Evolutionary conservation across 2,113 vertebrate genomes (phyloP), one percentile per base, ranked within the genome.

Genomic region (Melanocharis versteri): DNA sequence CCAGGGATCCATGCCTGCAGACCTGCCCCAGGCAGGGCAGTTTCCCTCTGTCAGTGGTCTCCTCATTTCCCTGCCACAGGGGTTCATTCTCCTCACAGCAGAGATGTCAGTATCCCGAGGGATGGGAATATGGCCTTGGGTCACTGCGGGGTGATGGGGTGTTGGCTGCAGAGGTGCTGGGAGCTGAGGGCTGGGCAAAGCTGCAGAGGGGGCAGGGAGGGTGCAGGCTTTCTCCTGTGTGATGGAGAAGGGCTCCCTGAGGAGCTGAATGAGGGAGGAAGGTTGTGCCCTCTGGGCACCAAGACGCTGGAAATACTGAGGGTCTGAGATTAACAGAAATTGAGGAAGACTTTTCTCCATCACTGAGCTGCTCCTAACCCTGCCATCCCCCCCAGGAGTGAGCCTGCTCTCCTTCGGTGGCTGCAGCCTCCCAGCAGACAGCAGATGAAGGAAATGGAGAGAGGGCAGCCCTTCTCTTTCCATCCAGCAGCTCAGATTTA

Each of bases 131-230:
- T 10, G 10, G 48, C 3, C 26, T 8, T 5, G 9, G 30, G 8
- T 13, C 31, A 3, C 8, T 5, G 8, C 8, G 7, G 15, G 2
- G 4, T 16, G 23, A 19, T 0, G 1, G 40, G 58, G 28, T 22
- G n/a, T 11, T 64, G 57, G 10, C 44, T 76, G 70, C 26, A 70
- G 51, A 42, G n/a, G 1, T 27, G 6, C 37, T 48, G 42, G 68
- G 30, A 80, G 39, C 33, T 45, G 50, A 66, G 42, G n/a, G 82
- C 70, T 83, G 75, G 37, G 56, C 12, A 81, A 9, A 51, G 68
- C 35, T 66, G 56, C 75, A 51, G 53, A 61, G 13, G 11, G 61
- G 13, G 2, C 28, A 83, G 54, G 20, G n/a, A 84, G 2, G 1
- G 5, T 28, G 37, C 21, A 73, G 7, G 15, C 8, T 11, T 71